Conservation (phyloP, 2,797 vertebrate species). For the Podargus strigoides region DNA sequence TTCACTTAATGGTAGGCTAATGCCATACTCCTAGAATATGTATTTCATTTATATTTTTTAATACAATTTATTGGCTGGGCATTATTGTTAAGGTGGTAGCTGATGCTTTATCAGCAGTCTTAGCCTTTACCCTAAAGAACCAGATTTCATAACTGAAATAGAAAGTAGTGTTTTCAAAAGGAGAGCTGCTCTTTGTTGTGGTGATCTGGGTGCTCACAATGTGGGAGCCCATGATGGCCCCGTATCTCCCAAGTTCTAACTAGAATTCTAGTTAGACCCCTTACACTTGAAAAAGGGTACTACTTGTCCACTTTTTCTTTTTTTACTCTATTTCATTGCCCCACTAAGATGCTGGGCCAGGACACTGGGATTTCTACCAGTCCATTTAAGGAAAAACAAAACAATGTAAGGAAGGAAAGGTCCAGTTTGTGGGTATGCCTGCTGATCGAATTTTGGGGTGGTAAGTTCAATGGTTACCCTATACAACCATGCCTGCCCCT, state of each 20-base stretch:
- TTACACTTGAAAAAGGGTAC: slow-evolving; percentile 45
- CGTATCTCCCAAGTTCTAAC: slow-evolving; percentile 22
- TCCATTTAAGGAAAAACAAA: slow-evolving; percentile 68
- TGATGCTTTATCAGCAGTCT: not conserved
- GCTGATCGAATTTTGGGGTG: slow-evolving; percentile 61
- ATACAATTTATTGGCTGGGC: not conserved
- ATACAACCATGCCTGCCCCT: slow-evolving; percentile 53
- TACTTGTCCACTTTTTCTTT: slow-evolving; percentile 62
- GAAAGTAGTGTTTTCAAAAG: not conserved
- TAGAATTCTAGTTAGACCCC: slow-evolving; percentile 53
- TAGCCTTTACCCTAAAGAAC: not conserved
- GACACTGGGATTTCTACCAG: slow-evolving; percentile 67
- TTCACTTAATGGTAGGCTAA: not conserved
- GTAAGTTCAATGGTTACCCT: slow-evolving; percentile 65
- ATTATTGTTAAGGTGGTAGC: not conserved
- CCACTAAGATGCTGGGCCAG: slow-evolving; percentile 66
- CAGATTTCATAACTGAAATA: not conserved
- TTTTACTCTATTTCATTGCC: slow-evolving; percentile 66
- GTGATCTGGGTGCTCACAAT: not conserved
- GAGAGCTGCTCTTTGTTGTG: not conserved
- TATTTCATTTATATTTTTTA: not conserved
- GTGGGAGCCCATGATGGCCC: slow-evolving; percentile 7
- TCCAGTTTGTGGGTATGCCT: slow-evolving; percentile 66
- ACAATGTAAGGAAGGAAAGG: slow-evolving; percentile 62
- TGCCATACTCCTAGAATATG: not conserved